Conservation (phyloP, 2,888 invertebrate species). For the Drosophila greeni region DNA sequence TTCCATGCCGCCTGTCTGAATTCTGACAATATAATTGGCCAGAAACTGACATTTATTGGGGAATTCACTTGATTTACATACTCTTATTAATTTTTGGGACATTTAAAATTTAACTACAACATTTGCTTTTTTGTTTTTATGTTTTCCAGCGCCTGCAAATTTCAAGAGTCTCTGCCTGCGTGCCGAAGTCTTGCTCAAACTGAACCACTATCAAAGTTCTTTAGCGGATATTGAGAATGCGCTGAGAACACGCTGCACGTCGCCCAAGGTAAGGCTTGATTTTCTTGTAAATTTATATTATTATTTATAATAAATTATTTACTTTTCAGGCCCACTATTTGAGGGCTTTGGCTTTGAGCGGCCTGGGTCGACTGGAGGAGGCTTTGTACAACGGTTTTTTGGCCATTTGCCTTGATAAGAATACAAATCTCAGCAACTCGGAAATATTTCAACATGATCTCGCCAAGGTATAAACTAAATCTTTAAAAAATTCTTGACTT, state of each 20-base stretch:
- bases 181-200: slow-evolving; percentile 82
- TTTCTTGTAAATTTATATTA: background rate
- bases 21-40: slow-evolving; percentile 59
- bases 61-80: slow-evolving; percentile 33
- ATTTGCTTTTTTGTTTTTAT: slow-evolving; percentile 72
- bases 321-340: slow-evolving; percentile 80
- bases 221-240: slow-evolving; percentile 84
- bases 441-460: slow-evolving; percentile 79
- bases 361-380: slow-evolving; percentile 80
- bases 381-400: slow-evolving; percentile 80
- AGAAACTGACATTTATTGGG: slow-evolving; percentile 56
- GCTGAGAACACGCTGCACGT: slow-evolving; percentile 82
- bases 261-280: slow-evolving; percentile 82
- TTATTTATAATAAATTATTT: background rate
- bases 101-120: background rate
- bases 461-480: slow-evolving; percentile 73
- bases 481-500: too few species aligned
- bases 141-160: slow-evolving; percentile 82
- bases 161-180: slow-evolving; percentile 83
- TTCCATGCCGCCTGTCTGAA: slow-evolving; percentile 21
- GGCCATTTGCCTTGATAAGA: slow-evolving; percentile 80
- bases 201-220: slow-evolving; percentile 83
- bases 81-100: slow-evolving; percentile 1
- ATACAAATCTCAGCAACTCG: slow-evolving; percentile 75
- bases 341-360: slow-evolving; percentile 80